These are phyloP conservation scores for Phyllopteryx taeniolatus DNA, from an alignment of 2,113 vertebrate species.

Conservation along the genomic window DNA sequence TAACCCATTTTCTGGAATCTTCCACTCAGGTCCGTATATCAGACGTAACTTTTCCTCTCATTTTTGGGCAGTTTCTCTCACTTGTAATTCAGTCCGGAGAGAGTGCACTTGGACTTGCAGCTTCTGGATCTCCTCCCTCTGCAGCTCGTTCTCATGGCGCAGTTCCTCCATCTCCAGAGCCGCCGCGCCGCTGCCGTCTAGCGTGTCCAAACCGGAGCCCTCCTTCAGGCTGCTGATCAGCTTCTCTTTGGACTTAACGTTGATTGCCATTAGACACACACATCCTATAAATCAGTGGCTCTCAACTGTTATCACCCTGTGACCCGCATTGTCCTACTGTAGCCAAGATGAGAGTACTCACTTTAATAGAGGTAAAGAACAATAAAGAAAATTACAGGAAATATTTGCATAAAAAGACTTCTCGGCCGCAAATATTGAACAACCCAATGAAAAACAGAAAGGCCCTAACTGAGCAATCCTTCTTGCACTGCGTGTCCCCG, in stretches of 20 bases:
- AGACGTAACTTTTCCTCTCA: not conserved
- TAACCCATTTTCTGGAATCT: too few relatives aligned
- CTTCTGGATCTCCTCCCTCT: constrained; percentile 90
- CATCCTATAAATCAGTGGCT: not conserved
- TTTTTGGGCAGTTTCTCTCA: constrained; percentile 23
- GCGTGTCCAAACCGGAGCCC: constrained; percentile 88
- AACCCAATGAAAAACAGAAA: too few relatives aligned
- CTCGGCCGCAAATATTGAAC: too few relatives aligned
- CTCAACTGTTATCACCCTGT: too few relatives aligned
- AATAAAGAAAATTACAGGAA: too few relatives aligned
- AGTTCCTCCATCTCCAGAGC: constrained; percentile 90
- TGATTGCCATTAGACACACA: constrained; percentile 6
- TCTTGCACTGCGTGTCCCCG: too few relatives aligned
- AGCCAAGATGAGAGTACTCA: too few relatives aligned
- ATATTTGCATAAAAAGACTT: too few relatives aligned
- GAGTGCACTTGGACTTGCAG: constrained; percentile 85
- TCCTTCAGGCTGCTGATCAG: constrained; percentile 97
- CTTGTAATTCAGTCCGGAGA: constrained; percentile 86
- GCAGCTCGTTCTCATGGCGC: constrained; percentile 88
- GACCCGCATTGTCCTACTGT: too few relatives aligned
- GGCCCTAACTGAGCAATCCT: too few relatives aligned
- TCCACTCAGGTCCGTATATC: too few relatives aligned
- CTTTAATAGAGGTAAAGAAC: too few relatives aligned
- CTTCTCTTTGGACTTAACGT: constrained; percentile 92
- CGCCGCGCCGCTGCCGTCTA: constrained; percentile 77